phyloP scores from a whole-genome alignment of 2,797 vertebrate genomes.

The Danio jaintianensis region DNA sequence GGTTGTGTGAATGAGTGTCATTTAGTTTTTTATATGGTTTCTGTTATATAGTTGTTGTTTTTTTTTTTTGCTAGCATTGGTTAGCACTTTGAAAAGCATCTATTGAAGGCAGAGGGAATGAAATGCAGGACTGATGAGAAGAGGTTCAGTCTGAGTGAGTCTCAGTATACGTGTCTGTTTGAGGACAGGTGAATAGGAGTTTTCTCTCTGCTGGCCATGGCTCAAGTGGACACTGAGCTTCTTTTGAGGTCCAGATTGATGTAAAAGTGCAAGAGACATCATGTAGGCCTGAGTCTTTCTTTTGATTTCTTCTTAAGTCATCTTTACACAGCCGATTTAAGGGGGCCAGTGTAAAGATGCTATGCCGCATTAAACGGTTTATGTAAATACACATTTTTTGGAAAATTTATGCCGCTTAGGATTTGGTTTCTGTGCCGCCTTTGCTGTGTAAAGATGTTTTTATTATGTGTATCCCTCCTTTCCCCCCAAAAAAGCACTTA shows the following conservation, averaged over 20 bases:
- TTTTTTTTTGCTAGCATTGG: background rate
- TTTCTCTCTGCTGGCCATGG: background rate
- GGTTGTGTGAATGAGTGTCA: background rate
- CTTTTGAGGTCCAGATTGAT: slow-evolving; percentile 25
- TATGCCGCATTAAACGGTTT: no score
- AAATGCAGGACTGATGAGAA: background rate
- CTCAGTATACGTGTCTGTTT: slow-evolving; percentile 25
- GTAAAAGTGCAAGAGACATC: slow-evolving; percentile 30
- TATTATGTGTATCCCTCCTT: no score
- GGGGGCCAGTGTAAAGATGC: no score
- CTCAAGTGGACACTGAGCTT: slow-evolving; percentile 21
- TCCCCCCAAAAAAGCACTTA: no score
- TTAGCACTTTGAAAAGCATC: background rate
- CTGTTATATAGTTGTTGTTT: background rate
- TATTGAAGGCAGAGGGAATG: background rate
- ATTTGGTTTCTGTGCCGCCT: no score
- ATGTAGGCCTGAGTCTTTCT: slow-evolving; percentile 22
- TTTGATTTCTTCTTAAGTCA: background rate
- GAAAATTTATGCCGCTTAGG: no score
- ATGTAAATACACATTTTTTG: no score
- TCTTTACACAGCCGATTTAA: no score
- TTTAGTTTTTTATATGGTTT: slow-evolving; percentile 9
- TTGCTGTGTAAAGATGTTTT: no score
- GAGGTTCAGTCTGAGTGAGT: background rate
- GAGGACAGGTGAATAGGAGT: slow-evolving; percentile 43